Evolutionary conservation across 2,888 invertebrate species (phyloP).

Genomic region (Tubulanus polymorphus): DNA sequence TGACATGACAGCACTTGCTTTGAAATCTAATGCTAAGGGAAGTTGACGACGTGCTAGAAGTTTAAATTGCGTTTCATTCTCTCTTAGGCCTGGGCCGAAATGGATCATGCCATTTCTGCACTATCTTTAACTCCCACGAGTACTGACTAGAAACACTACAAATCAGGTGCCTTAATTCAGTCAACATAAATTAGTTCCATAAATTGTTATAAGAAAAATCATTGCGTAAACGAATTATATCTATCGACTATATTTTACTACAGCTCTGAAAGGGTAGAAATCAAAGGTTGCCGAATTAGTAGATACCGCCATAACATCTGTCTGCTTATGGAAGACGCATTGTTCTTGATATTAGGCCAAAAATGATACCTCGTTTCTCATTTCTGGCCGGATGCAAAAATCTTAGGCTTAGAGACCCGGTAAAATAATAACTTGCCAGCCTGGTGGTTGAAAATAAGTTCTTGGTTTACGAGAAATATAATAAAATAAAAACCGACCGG

Average conservation of each 20-base stretch:
- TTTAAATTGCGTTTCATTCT: constrained; percentile 22
- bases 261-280: constrained; percentile 17
- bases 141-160: constrained; percentile 28
- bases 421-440: too few relatives aligned
- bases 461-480: too few relatives aligned
- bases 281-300: constrained; percentile 23
- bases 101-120: constrained; percentile 31
- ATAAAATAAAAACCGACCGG: too few relatives aligned
- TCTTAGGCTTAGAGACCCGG: too few relatives aligned
- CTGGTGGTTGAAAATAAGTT: too few relatives aligned
- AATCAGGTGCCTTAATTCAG: too few relatives aligned
- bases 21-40: constrained; percentile 34
- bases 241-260: background rate
- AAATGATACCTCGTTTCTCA: too few relatives aligned
- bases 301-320: constrained; percentile 21
- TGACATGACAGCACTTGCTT: constrained; percentile 40
- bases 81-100: constrained; percentile 35
- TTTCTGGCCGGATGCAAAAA: too few relatives aligned
- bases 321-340: constrained; percentile 24
- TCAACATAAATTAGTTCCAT: too few relatives aligned
- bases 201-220: too few relatives aligned
- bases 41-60: constrained; percentile 37
- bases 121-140: constrained; percentile 25
- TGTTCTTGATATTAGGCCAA: constrained; percentile 37
- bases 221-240: background rate